Conservation (phyloP, 2,113 vertebrate genomes). For the Perognathus longimembris region DNA sequence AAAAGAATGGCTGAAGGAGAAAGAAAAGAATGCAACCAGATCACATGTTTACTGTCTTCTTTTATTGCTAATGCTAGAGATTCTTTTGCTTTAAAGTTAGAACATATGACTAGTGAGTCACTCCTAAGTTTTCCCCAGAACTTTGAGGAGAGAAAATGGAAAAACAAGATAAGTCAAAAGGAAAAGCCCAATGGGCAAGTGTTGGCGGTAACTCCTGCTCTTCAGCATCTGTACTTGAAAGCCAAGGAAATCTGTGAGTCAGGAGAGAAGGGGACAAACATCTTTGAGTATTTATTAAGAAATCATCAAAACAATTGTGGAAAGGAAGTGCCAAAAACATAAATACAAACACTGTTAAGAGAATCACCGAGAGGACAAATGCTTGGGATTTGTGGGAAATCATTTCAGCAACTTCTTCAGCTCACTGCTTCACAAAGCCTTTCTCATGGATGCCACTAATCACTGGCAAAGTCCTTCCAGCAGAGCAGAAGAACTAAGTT, state of each 20-base stretch:
- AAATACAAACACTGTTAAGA: conserved; percentile 22
- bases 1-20: neutral
- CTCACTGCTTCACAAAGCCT: neutral
- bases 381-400: neutral
- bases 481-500: neutral
- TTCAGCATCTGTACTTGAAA: conserved; percentile 42
- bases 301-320: conserved; percentile 2
- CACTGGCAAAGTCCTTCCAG: neutral
- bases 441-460: neutral
- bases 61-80: conserved; percentile 33
- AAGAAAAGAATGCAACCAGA: neutral
- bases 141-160: conserved; percentile 51
- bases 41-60: conserved; percentile 38
- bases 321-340: conserved; percentile 2
- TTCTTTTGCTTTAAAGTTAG: conserved; percentile 63
- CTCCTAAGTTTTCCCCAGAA: conserved; percentile 57
- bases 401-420: neutral
- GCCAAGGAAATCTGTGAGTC: conserved; percentile 35
- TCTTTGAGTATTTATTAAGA: conserved; percentile 28
- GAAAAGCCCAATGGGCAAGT: conserved; percentile 49
- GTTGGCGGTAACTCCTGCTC: conserved; percentile 53
- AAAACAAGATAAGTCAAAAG: conserved; percentile 56
- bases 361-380: neutral
- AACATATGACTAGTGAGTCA: conserved; percentile 60
- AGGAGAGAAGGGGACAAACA: conserved; percentile 6